phyloP scores from a whole-genome alignment of 2,888 invertebrate species.

The Caenorhabditis plicata region DNA sequence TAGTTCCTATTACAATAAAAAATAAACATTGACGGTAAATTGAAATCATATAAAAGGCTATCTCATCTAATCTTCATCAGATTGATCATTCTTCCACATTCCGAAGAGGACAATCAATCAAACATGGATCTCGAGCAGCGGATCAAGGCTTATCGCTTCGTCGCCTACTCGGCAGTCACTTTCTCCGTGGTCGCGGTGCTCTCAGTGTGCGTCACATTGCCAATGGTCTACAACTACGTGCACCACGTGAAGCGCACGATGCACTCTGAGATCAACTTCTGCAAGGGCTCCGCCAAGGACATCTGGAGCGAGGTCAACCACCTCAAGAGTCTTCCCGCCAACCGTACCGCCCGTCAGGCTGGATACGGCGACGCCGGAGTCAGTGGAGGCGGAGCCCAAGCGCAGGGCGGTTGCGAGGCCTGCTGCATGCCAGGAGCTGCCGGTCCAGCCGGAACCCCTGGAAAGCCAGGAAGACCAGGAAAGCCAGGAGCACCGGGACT shows the following conservation, averaged over 20 bases:
- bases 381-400: constrained; percentile 29
- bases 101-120: too few species aligned
- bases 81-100: too few species aligned
- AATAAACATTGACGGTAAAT: too few species aligned
- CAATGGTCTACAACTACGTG: constrained; percentile 48
- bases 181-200: constrained; percentile 19
- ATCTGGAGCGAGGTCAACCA: constrained; percentile 49
- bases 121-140: constrained; percentile 8
- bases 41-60: too few species aligned
- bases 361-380: constrained; percentile 40
- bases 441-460: constrained; percentile 45
- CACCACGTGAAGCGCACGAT: constrained; percentile 37
- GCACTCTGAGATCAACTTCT: constrained; percentile 40
- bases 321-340: constrained; percentile 43
- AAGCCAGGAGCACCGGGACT: constrained; percentile 50
- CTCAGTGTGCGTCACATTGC: constrained; percentile 37
- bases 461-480: constrained; percentile 45
- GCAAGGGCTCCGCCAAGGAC: constrained; percentile 47
- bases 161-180: constrained; percentile 20
- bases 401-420: constrained; percentile 50
- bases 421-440: constrained; percentile 56
- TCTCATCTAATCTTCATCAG: too few species aligned
- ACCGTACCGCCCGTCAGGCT: constrained; percentile 53
- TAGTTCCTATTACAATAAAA: too few species aligned
- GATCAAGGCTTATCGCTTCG: constrained; percentile 17